Conservation (phyloP, 2,888 invertebrate genomes). For the Athrips mouffetella region DNA sequence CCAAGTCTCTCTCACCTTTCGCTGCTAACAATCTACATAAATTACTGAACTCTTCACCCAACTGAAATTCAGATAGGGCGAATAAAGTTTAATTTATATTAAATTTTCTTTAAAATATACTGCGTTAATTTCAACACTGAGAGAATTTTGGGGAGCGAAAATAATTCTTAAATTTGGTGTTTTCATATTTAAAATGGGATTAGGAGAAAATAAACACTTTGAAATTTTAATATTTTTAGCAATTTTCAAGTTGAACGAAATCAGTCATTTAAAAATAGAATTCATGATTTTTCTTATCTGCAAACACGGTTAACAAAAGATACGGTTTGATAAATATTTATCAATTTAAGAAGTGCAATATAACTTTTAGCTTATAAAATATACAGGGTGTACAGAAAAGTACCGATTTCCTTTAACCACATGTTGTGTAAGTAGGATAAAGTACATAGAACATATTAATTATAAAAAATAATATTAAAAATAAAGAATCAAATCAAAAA, state of each 20-base stretch:
- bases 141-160: constrained; percentile 15
- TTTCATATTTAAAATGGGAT: neutral
- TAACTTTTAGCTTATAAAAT: too few relatives aligned
- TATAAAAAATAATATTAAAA: too few relatives aligned
- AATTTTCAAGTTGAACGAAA: neutral
- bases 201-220: neutral
- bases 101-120: constrained; percentile 42
- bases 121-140: constrained; percentile 34
- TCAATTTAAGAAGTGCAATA: too few relatives aligned
- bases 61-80: constrained; percentile 40
- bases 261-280: too few relatives aligned
- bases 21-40: constrained; percentile 18
- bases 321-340: too few relatives aligned
- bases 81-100: constrained; percentile 47
- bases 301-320: too few relatives aligned
- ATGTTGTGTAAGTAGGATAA: too few relatives aligned
- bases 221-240: neutral
- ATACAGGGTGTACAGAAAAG: too few relatives aligned
- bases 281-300: too few relatives aligned
- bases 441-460: too few relatives aligned
- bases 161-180: constrained; percentile 18
- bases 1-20: constrained; percentile 35
- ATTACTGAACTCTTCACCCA: constrained; percentile 21
- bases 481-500: too few relatives aligned
- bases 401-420: too few relatives aligned